Conservation (phyloP, 2,113 vertebrate species). For the Neodontobutis hainanensis region DNA sequence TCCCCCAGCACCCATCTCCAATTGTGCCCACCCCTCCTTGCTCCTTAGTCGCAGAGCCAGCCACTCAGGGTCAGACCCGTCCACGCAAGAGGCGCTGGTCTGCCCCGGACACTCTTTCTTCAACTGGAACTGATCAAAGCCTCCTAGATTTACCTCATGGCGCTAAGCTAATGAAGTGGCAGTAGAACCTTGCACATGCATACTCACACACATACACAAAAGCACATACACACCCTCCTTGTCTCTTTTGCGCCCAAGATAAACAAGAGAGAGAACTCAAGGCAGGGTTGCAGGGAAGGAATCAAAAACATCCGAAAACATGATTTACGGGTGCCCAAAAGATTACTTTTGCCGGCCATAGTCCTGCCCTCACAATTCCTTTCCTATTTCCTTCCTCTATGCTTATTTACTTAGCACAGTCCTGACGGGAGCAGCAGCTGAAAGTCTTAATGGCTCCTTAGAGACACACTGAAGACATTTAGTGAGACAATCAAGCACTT, state of each 20-base stretch:
- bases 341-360: constrained; percentile 21
- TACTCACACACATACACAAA: constrained; percentile 47
- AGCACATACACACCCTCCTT: constrained; percentile 73
- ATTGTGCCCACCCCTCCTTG: constrained; percentile 18
- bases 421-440: constrained; percentile 59
- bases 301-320: constrained; percentile 42
- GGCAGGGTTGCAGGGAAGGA: constrained; percentile 75
- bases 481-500: constrained; percentile 81
- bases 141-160: constrained; percentile 80
- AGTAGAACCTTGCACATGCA: constrained; percentile 72
- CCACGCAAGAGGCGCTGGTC: constrained; percentile 80
- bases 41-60: constrained; percentile 19
- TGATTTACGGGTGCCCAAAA: constrained; percentile 65
- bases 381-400: constrained; percentile 8
- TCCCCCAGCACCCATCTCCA: constrained; percentile 49
- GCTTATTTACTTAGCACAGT: constrained; percentile 40
- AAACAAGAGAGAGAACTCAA: constrained; percentile 73
- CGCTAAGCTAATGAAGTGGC: constrained; percentile 78
- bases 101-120: constrained; percentile 71
- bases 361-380: constrained; percentile 20
- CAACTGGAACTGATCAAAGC: constrained; percentile 58
- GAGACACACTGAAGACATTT: constrained; percentile 73
- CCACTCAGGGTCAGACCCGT: constrained; percentile 49
- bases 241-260: constrained; percentile 70
- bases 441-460: constrained; percentile 58